Percentiles rank a stretch among this genome's conserved stretches.
Conservation (phyloP, 2,888 invertebrate genomes). For the Prenolepis imparis region DNA sequence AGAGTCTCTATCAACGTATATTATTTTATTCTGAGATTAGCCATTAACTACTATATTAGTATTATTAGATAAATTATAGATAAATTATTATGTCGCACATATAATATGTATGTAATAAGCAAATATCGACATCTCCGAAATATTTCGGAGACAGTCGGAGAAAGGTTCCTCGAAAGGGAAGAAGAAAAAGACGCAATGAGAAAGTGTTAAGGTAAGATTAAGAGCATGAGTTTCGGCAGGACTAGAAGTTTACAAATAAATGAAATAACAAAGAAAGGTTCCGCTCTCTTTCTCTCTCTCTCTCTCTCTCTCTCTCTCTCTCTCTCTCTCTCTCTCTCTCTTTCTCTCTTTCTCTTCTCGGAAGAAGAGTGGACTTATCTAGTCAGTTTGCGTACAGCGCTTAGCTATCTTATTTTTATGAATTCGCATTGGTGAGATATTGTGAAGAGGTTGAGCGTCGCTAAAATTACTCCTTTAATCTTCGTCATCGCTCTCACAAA, state of each 20-base stretch:
- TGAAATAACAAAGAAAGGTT: conserved; percentile 19
- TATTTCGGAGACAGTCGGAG: conserved; percentile 30
- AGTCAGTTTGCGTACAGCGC: conserved; percentile 70
- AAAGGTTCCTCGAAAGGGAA: conserved; percentile 34
- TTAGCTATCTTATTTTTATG: conserved; percentile 55
- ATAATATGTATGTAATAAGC: conserved; percentile 20
- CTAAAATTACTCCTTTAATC: conserved; percentile 25
- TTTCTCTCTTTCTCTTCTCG: not conserved
- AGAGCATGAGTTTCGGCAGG: conserved; percentile 12
- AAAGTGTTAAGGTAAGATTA: not conserved
- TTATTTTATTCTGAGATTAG: conserved; percentile 48
- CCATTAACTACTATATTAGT: conserved; percentile 40
- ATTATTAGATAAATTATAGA: conserved; percentile 56
- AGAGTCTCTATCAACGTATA: not conserved
- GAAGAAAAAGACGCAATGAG: conserved; percentile 10
- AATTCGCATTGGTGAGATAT: conserved; percentile 21
- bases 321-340: not conserved
- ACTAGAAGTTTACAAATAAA: conserved; percentile 40
- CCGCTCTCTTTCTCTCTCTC: not conserved
- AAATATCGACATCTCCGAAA: conserved; percentile 25
- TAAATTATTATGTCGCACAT: conserved; percentile 48
- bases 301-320: conserved; percentile 7
- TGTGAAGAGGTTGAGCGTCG: conserved; percentile 14
- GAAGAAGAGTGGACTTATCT: conserved; percentile 67
- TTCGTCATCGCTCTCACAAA: conserved; percentile 14